Base-by-base conservation (phyloP, 2,797 vertebrate genomes). In the Lithobates sylvaticus region DNA sequence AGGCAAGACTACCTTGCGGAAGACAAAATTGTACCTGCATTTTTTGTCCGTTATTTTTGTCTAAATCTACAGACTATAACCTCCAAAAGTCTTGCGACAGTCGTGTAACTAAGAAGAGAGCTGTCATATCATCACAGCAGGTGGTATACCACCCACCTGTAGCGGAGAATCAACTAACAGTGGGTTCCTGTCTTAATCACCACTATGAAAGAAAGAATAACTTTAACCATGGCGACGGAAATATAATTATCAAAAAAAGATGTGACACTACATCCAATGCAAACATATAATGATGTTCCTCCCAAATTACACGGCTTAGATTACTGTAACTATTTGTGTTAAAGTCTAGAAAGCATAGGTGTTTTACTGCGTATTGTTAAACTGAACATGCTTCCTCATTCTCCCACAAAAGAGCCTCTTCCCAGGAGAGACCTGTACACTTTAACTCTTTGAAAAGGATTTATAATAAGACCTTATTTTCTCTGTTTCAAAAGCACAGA, bases 391-490 rank as follows among this genome's bases (percentile, higher is more conserved):
- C 29, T 84, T 84, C 32, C 83, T 84, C 64, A 64, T 50, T 70
- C 44, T 83, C 29, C 42, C 67, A 76, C 61, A 83, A 84, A 80
- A 79, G 32, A 76, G 50, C n/a, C 23, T 75, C 44, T 87, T 84
- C 81, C 71, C 86, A 5, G 70, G 70, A 84, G 81, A 79, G 70
- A 50, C 71, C 71, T 64, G 71, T 75, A 84, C 77, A 84, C 44
- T 80, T 80, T 84, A 87, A 76, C 76, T 79, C 71, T 78, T 84
- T 80, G 76, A 87, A 87, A 84, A 84, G 65, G 76, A 75, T 83
- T 87, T 84, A 80, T 84, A 87, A 87, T 87, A 87, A 84, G 71
- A 84, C 71, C 29, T 79, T 79, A 87, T 84, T 87, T 80, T 87
- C 76, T 69, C 68, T 84, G 81, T 84, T 80, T 84, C 86, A 76